Conservation (phyloP, 30 jellyfish, hydroid and myxozoan genomes). For the Aurelia sp. region DNA sequence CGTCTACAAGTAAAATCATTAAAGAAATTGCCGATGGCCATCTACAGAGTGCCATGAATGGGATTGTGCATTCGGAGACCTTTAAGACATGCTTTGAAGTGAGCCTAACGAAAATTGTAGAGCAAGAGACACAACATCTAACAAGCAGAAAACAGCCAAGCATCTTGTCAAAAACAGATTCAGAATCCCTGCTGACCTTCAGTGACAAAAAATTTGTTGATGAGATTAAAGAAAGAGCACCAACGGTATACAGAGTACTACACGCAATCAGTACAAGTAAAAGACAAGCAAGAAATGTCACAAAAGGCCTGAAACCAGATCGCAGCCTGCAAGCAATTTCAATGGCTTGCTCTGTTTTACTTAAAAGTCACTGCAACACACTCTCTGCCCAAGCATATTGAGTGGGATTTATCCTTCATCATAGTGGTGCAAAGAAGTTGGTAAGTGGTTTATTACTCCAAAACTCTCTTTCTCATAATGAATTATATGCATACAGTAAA, state of each 20-base stretch:
- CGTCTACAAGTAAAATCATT: constrained; percentile 6
- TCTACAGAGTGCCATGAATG: no score
- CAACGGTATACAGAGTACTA: constrained; percentile 12
- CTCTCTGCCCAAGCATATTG: constrained; percentile 28
- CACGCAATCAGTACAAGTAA: constrained; percentile 3
- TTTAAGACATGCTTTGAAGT: constrained; percentile 20
- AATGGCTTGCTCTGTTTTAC: constrained; percentile 12
- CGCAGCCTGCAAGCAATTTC: constrained; percentile 23
- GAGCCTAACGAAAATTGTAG: constrained; percentile 16
- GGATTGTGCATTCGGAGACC: not conserved
- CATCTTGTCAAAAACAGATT: constrained; percentile 20
- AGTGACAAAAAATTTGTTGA: constrained; percentile 21
- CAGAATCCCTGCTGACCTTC: constrained; percentile 26
- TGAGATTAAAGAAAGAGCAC: constrained; percentile 16
- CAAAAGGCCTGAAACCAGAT: constrained; percentile 26
- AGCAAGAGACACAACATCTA: constrained; percentile 29
- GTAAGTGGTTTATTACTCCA: no score
- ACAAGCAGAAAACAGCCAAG: constrained; percentile 25
- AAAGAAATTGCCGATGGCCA: not conserved
- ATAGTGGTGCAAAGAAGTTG: constrained; percentile 29
- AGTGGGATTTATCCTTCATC: constrained; percentile 15
- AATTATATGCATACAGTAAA: no score
- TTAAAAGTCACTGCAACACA: constrained; percentile 6
- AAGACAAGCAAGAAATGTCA: constrained; percentile 32
- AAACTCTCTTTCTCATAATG: no score